Evolutionary conservation across 2,113 vertebrate species (phyloP), one percentile per base, ranked within the genome.

Genomic region (Labeo rohita): DNA sequence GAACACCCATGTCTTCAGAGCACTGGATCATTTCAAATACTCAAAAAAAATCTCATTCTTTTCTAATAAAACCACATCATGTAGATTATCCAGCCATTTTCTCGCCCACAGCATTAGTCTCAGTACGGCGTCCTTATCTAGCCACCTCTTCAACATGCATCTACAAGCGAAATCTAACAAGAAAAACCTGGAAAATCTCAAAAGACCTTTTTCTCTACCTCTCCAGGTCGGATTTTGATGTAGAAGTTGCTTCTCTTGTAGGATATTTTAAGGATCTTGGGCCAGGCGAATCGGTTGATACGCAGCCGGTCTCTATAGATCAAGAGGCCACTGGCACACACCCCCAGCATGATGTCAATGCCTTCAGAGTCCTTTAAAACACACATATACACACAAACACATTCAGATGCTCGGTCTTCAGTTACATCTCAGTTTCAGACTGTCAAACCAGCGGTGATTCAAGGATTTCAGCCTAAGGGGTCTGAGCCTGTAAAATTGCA

Each of bases 221-320:
- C 98, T 87, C 98, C 98, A 0, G 98, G 98, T 74, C 98, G 97
- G 90, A 99, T 99, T 94, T 99, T 99, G 93, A 99, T 99, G 92
- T 99, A 99, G 93, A 99, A 99, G 94, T 99, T 99, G 94, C 98
- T 99, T 91, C 98, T 96, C 85, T 99, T 99, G 84, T 99, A 99
- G 39, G 98, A 99, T 89, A 99, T 99, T 94, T 99, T 99, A 78
- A 99, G 97, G 91, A 99, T 99, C 93, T 99, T 99, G 84, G 98
- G 98, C 98, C 98, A 99, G 89, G 98, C 98, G 0, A 99, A 99
- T 7, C 98, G 97, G 90, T 99, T 99, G 94, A 99, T 99, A 88
- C 98, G 95, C 89, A 99, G 94, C 3, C 98, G 96, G 92, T 99
- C 98, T 87, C 98, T 95, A 93, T 99, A 99, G 92, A 99, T 98